Evolutionary conservation across 2,888 invertebrate species (phyloP).

Genomic region (Cryptus armator): DNA sequence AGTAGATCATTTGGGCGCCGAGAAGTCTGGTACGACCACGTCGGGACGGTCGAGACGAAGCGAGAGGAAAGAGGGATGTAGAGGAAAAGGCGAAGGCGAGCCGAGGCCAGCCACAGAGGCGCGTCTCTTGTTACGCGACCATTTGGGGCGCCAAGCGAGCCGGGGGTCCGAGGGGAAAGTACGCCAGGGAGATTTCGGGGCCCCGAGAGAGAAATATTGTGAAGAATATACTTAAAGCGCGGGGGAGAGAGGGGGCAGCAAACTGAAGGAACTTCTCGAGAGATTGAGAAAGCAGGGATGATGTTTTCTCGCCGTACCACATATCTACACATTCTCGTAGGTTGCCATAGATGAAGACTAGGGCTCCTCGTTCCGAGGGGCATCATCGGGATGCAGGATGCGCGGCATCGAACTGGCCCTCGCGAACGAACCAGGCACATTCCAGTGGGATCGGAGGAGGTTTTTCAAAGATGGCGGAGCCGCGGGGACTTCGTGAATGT

Average conservation of each 20-base stretch:
- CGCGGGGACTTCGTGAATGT: slow-evolving; percentile 82
- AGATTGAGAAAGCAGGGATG: slow-evolving; percentile 21
- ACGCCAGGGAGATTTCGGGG: slow-evolving; percentile 54
- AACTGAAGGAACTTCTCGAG: neutral
- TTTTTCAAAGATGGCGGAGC: slow-evolving; percentile 82
- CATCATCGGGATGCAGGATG: slow-evolving; percentile 64
- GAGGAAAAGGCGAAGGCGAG: slow-evolving; percentile 52
- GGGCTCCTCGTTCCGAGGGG: slow-evolving; percentile 39
- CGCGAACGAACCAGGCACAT: slow-evolving; percentile 78
- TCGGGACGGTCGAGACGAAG: slow-evolving; percentile 49
- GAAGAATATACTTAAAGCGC: slow-evolving; percentile 27
- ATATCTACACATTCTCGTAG: slow-evolving; percentile 22
- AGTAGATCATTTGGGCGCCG: slow-evolving; percentile 84
- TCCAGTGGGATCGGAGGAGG: slow-evolving; percentile 78
- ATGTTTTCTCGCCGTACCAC: neutral
- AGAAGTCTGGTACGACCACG: slow-evolving; percentile 83
- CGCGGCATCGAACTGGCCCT: slow-evolving; percentile 76
- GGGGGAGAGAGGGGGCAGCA: neutral
- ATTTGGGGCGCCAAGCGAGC: slow-evolving; percentile 84
- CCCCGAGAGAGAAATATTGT: slow-evolving; percentile 39
- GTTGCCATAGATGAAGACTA: slow-evolving; percentile 26
- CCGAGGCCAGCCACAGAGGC: slow-evolving; percentile 73
- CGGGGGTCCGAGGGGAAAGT: slow-evolving; percentile 64
- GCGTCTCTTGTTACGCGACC: slow-evolving; percentile 85
- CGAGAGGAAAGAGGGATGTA: slow-evolving; percentile 35